Conservation (phyloP, 2,113 vertebrate species). For the Carassius auratus region DNA sequence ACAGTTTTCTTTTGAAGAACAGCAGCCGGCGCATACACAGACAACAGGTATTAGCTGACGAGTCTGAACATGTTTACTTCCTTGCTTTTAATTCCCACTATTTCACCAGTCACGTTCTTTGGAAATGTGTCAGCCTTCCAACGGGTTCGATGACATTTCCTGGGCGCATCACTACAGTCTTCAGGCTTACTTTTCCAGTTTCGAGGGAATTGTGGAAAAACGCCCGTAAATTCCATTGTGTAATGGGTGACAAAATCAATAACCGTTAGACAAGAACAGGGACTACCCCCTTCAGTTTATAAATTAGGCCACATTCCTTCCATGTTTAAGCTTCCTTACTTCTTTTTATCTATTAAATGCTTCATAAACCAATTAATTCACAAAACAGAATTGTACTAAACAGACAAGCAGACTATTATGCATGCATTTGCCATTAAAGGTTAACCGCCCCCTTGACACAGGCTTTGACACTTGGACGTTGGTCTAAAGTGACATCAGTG, state of each 20-base stretch:
- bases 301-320: background rate
- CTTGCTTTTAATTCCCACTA: background rate
- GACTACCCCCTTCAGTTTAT: background rate
- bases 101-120: slow-evolving; percentile 21
- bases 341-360: background rate
- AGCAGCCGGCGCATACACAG: background rate
- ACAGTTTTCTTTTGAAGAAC: slow-evolving; percentile 1
- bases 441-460: slow-evolving; percentile 20
- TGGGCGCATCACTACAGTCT: background rate
- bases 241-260: background rate
- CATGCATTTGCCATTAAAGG: background rate
- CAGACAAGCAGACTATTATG: background rate
- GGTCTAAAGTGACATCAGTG: background rate
- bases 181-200: background rate
- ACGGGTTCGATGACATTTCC: background rate
- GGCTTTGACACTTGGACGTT: slow-evolving; percentile 20
- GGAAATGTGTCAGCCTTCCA: slow-evolving; percentile 6
- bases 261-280: background rate
- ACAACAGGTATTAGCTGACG: background rate
- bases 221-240: background rate
- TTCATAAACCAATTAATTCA: background rate
- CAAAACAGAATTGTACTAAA: background rate
- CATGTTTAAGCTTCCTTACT: background rate
- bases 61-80: slow-evolving; percentile 1
- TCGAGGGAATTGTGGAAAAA: background rate